Conservation (phyloP, 2,888 invertebrate species). For the Perizoma flavofasciatum region DNA sequence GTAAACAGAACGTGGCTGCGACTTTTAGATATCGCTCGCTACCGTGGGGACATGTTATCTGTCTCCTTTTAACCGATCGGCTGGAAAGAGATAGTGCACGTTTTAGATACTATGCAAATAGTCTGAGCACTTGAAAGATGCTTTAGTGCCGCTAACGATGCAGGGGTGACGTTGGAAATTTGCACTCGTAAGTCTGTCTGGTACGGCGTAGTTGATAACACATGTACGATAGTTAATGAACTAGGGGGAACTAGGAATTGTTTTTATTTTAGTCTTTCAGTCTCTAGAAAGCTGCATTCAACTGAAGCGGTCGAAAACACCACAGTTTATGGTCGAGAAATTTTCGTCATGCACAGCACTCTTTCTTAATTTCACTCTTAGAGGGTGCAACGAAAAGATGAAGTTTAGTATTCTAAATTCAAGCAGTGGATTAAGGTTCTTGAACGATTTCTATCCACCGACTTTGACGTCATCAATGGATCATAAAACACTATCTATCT, state of each 20-base stretch:
- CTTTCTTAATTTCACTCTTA: no score
- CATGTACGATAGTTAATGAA: constrained; percentile 22
- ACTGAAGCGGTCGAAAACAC: no score
- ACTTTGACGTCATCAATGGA: no score
- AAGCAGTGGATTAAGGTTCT: no score
- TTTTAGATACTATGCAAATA: constrained; percentile 51
- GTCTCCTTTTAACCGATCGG: constrained; percentile 18
- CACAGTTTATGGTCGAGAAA: no score
- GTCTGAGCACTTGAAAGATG: constrained; percentile 50
- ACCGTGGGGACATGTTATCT: constrained; percentile 13
- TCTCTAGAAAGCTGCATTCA: constrained; percentile 1
- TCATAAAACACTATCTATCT: no score
- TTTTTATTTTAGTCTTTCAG: constrained; percentile 15
- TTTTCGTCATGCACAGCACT: no score
- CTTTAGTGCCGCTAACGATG: constrained; percentile 58
- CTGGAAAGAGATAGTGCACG: constrained; percentile 28
- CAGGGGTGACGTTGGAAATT: constrained; percentile 51
- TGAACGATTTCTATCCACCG: no score
- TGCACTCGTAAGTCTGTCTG: constrained; percentile 37
- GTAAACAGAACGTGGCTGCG: constrained; percentile 3
- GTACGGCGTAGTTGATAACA: constrained; percentile 21
- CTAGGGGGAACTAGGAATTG: constrained; percentile 13
- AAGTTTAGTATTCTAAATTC: no score
- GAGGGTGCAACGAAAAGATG: no score
- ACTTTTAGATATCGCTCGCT: constrained; percentile 23